Conservation (phyloP, 2,113 vertebrate species). For the Chaetops frenatus region DNA sequence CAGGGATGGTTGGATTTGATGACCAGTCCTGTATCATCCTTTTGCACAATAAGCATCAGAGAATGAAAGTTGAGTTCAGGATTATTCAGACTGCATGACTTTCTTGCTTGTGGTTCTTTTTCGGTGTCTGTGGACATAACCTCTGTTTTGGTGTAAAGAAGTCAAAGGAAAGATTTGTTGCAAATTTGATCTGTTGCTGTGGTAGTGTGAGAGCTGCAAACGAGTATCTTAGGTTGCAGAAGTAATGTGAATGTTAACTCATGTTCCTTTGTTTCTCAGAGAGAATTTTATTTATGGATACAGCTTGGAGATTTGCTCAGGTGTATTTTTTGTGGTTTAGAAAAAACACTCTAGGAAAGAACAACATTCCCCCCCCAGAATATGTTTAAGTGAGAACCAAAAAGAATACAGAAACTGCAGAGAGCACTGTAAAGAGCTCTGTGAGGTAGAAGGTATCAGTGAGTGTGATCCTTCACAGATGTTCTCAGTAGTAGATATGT, state of each 20-base stretch:
- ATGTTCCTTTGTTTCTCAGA: neutral
- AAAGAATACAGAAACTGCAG: neutral
- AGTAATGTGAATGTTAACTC: neutral
- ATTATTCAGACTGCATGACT: neutral
- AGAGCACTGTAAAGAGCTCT: neutral
- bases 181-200: neutral
- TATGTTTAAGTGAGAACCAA: neutral
- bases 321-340: neutral
- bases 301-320: neutral
- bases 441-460: neutral
- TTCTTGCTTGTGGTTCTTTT: neutral
- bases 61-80: neutral
- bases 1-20: neutral
- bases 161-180: neutral
- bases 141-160: neutral
- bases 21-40: neutral
- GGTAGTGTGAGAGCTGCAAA: neutral
- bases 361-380: neutral
- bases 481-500: neutral
- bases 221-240: neutral
- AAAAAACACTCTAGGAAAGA: neutral
- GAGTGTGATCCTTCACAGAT: neutral
- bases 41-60: neutral
- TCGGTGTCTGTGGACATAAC: neutral
- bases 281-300: neutral